Percentiles rank a stretch among this genome's conserved stretches.
These are phyloP conservation scores for Echinometra lucunter DNA, from an alignment of 53 echinoderm and acorn worm species.

Conservation along the genomic window DNA sequence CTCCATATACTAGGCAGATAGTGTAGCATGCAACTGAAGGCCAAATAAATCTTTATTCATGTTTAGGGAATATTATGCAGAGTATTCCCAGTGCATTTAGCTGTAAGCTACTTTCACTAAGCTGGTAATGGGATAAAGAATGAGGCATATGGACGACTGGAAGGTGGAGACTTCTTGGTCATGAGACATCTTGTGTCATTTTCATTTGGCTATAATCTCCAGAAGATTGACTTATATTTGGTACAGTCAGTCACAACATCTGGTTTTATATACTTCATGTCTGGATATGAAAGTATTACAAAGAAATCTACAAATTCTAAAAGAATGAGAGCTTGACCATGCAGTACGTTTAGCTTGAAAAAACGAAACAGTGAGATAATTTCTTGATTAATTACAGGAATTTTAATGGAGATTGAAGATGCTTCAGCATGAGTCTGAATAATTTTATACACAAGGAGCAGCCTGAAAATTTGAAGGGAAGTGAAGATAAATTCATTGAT, in stretches of 20 bases:
- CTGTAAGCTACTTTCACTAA: constrained; percentile 18
- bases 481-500: not conserved
- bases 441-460: not conserved
- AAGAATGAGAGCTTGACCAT: not conserved
- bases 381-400: not conserved
- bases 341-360: not conserved
- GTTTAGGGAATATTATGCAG: constrained; percentile 29
- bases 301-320: not conserved
- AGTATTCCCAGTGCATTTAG: constrained; percentile 36
- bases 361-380: not conserved
- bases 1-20: not conserved
- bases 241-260: not conserved
- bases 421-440: too few species aligned
- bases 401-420: not conserved
- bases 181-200: not conserved
- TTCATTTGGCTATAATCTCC: not conserved
- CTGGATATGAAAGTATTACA: not conserved
- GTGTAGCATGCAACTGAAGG: constrained; percentile 9
- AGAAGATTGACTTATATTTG: not conserved
- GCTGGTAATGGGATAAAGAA: constrained; percentile 47
- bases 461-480: not conserved
- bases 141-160: constrained; percentile 28
- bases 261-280: not conserved
- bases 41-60: constrained; percentile 21
- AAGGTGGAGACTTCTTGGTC: not conserved